Conservation (phyloP, 2,797 vertebrate genomes). For the Hypotaenidia philippensis region DNA sequence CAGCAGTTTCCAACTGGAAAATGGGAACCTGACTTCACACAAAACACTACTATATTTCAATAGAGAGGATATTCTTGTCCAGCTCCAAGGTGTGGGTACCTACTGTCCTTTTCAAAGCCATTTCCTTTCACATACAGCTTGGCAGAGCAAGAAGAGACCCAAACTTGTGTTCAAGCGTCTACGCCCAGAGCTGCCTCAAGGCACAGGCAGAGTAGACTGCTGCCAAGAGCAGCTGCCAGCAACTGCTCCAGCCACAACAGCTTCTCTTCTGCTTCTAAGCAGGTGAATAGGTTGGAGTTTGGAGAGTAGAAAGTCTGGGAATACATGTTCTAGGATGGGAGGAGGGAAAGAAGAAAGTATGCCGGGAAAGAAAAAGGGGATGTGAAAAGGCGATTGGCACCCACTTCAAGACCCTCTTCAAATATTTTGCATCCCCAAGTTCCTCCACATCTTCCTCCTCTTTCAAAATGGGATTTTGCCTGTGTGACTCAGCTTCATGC, state of each 20-base stretch:
- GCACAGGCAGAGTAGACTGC: not conserved
- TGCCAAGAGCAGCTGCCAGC: not conserved
- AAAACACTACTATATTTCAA: not conserved
- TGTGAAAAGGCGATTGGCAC: not conserved
- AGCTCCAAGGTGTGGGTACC: not conserved
- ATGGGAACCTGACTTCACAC: not conserved
- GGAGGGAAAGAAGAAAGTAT: not conserved
- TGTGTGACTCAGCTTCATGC: not conserved
- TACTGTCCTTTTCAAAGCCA: not conserved
- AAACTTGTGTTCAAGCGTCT: rapidly evolving
- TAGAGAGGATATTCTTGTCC: not conserved
- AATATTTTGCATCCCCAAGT: not conserved
- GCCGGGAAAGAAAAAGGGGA: not conserved
- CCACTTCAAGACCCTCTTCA: not conserved
- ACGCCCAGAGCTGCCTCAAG: not conserved
- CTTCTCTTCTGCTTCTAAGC: not conserved
- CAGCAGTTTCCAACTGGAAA: not conserved
- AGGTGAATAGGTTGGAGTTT: not conserved
- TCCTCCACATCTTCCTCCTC: not conserved
- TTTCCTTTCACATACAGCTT: not conserved
- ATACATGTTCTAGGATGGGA: not conserved
- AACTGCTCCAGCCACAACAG: not conserved
- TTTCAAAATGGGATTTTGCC: not conserved
- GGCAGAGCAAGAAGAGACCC: not conserved
- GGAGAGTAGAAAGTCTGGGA: not conserved